Conservation (phyloP, 2,113 vertebrate species). For the Irena cyanogastra region DNA sequence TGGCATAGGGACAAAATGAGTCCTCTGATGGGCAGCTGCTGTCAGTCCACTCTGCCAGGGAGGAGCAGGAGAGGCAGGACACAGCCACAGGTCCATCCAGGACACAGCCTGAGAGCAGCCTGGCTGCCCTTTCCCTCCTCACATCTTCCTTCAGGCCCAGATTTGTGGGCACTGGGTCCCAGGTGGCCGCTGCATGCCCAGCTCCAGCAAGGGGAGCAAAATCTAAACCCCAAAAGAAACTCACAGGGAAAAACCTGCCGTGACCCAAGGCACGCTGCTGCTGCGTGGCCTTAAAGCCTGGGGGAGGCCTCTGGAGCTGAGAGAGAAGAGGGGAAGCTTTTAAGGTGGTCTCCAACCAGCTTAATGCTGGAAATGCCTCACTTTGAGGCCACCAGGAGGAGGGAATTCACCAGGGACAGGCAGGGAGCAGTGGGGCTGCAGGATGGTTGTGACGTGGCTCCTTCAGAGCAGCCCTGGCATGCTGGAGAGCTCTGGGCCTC, state of each 20-base stretch:
- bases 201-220: background rate
- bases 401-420: background rate
- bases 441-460: background rate
- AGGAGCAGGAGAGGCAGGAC: background rate
- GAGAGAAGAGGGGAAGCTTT: background rate
- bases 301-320: background rate
- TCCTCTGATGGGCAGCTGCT: background rate
- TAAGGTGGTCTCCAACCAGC: background rate
- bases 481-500: background rate
- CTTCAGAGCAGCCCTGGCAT: background rate
- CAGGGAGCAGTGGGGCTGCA: background rate
- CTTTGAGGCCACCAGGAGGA: background rate
- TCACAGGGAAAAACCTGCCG: background rate
- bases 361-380: background rate
- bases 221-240: background rate
- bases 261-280: background rate
- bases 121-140: background rate
- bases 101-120: background rate
- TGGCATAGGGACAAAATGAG: background rate
- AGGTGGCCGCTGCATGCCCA: background rate
- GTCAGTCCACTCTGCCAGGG: background rate
- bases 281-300: background rate
- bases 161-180: background rate
- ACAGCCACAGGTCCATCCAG: accelerated
- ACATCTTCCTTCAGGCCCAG: background rate